These are phyloP conservation scores for Orius insidiosus DNA, from an alignment of 1,140 invertebrate species.

Conservation along the genomic window DNA sequence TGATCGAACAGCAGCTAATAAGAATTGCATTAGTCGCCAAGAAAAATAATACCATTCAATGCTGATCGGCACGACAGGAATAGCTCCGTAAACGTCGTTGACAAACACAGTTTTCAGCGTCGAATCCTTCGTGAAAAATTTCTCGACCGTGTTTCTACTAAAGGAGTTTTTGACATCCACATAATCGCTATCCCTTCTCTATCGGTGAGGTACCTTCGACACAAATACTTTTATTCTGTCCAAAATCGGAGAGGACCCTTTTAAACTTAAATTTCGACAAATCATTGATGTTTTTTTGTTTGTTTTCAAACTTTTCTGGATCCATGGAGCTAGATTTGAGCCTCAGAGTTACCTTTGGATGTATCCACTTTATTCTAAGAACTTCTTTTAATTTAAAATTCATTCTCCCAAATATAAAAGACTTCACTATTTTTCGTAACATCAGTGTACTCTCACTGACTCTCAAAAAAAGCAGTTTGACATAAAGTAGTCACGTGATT, in stretches of 20 bases:
- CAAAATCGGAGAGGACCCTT: constrained; percentile 39
- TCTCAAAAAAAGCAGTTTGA: too few relatives aligned
- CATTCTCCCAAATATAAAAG: too few relatives aligned
- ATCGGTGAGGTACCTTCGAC: constrained; percentile 47
- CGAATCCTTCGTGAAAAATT: constrained; percentile 39
- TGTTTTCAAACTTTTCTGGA: too few relatives aligned
- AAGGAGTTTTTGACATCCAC: constrained; percentile 75
- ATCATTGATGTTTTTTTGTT: constrained; percentile 14
- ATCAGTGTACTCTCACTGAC: too few relatives aligned
- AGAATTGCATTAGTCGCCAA: too few relatives aligned
- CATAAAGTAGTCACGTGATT: too few relatives aligned
- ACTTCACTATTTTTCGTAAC: too few relatives aligned
- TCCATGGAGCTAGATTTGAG: too few relatives aligned
- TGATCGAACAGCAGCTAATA: too few relatives aligned
- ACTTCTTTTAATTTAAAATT: too few relatives aligned
- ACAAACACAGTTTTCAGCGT: constrained; percentile 42
- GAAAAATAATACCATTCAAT: constrained; percentile 40
- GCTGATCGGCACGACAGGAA: constrained; percentile 43
- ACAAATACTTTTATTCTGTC: constrained; percentile 50
- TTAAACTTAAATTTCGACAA: constrained; percentile 26
- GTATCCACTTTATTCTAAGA: too few relatives aligned
- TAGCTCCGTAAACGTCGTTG: constrained; percentile 84
- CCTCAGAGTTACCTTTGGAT: too few relatives aligned
- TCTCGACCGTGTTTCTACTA: constrained; percentile 36
- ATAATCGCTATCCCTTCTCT: constrained; percentile 46